A percentile compares a stretch with the other conserved stretches of the same genome.
phyloP scores from a whole-genome alignment of 1,140 invertebrate species.

The Drosophila serrata region DNA sequence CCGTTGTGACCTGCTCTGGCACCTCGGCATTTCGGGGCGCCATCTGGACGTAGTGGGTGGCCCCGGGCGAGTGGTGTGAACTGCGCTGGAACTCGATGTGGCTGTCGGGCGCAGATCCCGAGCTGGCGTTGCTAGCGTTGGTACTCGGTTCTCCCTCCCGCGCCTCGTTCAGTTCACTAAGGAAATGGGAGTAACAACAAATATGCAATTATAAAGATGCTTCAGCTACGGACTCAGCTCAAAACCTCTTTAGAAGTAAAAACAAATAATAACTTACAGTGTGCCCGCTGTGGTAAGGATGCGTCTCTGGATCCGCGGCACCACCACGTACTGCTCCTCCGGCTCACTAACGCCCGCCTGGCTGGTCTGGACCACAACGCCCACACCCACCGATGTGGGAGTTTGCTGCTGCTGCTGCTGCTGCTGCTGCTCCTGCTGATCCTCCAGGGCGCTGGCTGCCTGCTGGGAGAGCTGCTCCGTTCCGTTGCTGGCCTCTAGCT shows the following conservation, averaged over 20 bases:
- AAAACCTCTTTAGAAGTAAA: too few species aligned
- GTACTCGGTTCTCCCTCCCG: slow-evolving; percentile 66
- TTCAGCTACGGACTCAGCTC: too few species aligned
- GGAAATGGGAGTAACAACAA: not conserved
- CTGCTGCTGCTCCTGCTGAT: slow-evolving; percentile 64
- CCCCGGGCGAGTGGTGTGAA: slow-evolving; percentile 61
- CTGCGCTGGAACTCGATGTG: slow-evolving; percentile 69
- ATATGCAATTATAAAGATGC: too few species aligned
- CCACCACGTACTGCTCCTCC: slow-evolving; percentile 65
- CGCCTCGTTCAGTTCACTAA: slow-evolving; percentile 70
- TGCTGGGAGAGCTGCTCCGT: slow-evolving; percentile 51
- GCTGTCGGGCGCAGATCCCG: slow-evolving; percentile 54
- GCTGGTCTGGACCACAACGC: slow-evolving; percentile 62
- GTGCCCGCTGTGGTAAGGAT: slow-evolving; percentile 79
- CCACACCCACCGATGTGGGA: slow-evolving; percentile 48
- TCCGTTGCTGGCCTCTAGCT: slow-evolving; percentile 70
- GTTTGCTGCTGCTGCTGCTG: slow-evolving; percentile 52
- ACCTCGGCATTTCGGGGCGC: slow-evolving; percentile 71
- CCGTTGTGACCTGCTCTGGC: slow-evolving; percentile 50
- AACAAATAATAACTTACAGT: slow-evolving; percentile 59
- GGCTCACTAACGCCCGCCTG: slow-evolving; percentile 54
- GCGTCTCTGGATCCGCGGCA: slow-evolving; percentile 62
- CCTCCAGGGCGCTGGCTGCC: slow-evolving; percentile 45
- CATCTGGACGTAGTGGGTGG: slow-evolving; percentile 79
- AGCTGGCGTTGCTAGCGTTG: slow-evolving; percentile 63